A percentile compares a stretch with the other conserved stretches of the same genome.
phyloP scores from a whole-genome alignment of 2,888 invertebrate species.

The Lasioglossum leucozonium region DNA sequence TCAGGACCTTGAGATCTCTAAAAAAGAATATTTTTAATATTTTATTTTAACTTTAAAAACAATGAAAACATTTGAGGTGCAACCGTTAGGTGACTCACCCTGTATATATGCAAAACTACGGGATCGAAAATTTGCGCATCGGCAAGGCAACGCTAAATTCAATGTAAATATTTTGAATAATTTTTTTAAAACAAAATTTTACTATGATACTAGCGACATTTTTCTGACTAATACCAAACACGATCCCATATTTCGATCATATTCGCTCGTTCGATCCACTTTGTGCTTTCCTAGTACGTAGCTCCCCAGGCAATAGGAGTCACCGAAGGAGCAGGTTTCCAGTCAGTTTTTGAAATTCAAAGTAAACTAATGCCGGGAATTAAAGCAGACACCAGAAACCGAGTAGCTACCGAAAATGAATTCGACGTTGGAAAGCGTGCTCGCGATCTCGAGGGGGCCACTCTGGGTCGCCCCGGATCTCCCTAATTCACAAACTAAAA shows the following conservation, averaged over 20 bases:
- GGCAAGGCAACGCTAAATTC: too few relatives aligned
- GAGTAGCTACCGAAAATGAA: not conserved
- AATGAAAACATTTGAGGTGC: too few relatives aligned
- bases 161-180: not conserved
- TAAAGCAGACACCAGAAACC: not conserved
- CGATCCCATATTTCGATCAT: not conserved
- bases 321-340: not conserved
- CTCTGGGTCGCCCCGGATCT: not conserved
- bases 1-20: too few relatives aligned
- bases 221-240: not conserved
- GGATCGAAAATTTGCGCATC: too few relatives aligned
- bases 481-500: not conserved
- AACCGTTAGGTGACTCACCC: too few relatives aligned
- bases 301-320: not conserved
- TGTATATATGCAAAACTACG: too few relatives aligned
- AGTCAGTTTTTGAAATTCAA: not conserved
- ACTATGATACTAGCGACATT: not conserved
- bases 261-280: not conserved
- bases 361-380: slow-evolving; percentile 3
- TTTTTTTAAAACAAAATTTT: not conserved
- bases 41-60: too few relatives aligned
- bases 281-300: not conserved
- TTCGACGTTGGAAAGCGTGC: not conserved
- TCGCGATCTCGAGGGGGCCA: not conserved
- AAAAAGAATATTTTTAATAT: too few relatives aligned